phyloP scores from a whole-genome alignment of 2,113 vertebrate species.

The Cebidichthys violaceus region DNA sequence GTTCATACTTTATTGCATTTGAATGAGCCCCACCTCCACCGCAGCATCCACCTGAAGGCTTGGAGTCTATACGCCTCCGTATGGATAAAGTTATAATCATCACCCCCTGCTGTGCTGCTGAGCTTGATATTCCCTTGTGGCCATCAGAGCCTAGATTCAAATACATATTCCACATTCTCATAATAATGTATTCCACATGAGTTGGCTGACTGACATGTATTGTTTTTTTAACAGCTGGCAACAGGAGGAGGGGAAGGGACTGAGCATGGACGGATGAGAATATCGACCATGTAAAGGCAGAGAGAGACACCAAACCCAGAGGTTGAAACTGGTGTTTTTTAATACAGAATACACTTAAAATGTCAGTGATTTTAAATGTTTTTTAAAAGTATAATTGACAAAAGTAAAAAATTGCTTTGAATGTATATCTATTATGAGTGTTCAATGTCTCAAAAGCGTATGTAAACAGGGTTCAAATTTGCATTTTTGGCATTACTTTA shows the following conservation, averaged over 20 bases:
- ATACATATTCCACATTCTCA: slow-evolving; percentile 4
- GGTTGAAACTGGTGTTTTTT: slow-evolving; percentile 23
- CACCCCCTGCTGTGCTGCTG: slow-evolving; percentile 39
- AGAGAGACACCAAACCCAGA: slow-evolving; percentile 26
- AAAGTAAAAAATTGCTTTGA: slow-evolving; percentile 60
- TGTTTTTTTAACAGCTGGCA: slow-evolving; percentile 56
- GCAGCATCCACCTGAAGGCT: slow-evolving; percentile 9
- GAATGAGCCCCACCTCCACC: neutral
- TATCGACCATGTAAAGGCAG: slow-evolving; percentile 8
- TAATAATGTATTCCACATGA: neutral
- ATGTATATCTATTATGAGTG: slow-evolving; percentile 50
- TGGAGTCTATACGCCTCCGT: neutral
- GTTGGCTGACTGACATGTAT: neutral
- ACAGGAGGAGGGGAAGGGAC: slow-evolving; percentile 61
- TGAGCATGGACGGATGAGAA: slow-evolving; percentile 36
- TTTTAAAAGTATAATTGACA: slow-evolving; percentile 41
- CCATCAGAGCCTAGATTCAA: slow-evolving; percentile 17
- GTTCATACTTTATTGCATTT: slow-evolving; percentile 19
- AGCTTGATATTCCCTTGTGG: slow-evolving; percentile 34
- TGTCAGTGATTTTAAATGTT: slow-evolving; percentile 43
- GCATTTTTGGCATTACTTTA: slow-evolving; percentile 46
- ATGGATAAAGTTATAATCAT: slow-evolving; percentile 14
- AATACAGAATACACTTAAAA: slow-evolving; percentile 33
- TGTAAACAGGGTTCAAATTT: slow-evolving; percentile 42
- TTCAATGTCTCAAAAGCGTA: slow-evolving; percentile 15